phyloP scores from a whole-genome alignment of 2,888 invertebrate genomes.

The Parelbella ahira region DNA sequence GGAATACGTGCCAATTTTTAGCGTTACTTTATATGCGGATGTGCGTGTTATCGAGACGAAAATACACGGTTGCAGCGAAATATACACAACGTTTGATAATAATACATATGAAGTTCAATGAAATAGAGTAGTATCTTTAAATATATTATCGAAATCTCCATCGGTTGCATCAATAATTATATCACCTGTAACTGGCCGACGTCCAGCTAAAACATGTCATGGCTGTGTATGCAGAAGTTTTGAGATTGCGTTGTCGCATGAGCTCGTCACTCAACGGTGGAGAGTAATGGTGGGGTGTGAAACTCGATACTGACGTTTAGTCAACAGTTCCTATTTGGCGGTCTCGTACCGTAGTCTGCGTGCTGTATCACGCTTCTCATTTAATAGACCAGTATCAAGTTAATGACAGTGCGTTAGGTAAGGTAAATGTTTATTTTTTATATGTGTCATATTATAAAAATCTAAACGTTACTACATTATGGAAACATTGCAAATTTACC shows the following conservation, averaged over 20 bases:
- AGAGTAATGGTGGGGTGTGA: conserved; percentile 40
- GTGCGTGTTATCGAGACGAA: conserved; percentile 29
- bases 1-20: conserved; percentile 62
- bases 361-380: too few relatives aligned
- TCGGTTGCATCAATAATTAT: conserved; percentile 28
- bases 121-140: conserved; percentile 11
- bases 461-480: too few relatives aligned
- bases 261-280: conserved; percentile 52
- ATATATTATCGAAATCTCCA: conserved; percentile 24
- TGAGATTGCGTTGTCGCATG: conserved; percentile 50
- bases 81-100: background rate
- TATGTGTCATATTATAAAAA: too few relatives aligned
- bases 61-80: conserved; percentile 22
- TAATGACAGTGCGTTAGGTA: too few relatives aligned
- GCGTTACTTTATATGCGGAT: conserved; percentile 34
- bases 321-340: conserved; percentile 55
- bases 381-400: too few relatives aligned
- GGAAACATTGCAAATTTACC: too few relatives aligned
- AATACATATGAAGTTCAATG: conserved; percentile 15
- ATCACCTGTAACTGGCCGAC: conserved; percentile 42
- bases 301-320: conserved; percentile 45
- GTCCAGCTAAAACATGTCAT: conserved; percentile 59
- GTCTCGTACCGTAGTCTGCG: conserved; percentile 34
- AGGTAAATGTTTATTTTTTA: too few relatives aligned
- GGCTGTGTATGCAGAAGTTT: conserved; percentile 46